phyloP scores from a whole-genome alignment of 1,140 invertebrate species.

The Bombus pascuorum region DNA sequence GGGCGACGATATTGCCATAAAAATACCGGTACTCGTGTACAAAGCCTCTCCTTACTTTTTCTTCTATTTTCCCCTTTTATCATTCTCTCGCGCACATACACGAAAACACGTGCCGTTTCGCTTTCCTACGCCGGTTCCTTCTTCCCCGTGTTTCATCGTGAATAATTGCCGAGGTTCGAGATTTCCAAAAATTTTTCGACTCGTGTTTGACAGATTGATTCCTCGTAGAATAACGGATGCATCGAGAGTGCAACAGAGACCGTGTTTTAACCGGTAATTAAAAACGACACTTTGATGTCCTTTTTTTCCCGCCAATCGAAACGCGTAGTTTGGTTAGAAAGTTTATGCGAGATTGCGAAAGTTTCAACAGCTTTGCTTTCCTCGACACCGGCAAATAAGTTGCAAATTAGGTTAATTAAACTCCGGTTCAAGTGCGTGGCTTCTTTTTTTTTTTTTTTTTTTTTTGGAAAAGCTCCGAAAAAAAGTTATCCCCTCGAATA shows the following conservation, averaged over 20 bases:
- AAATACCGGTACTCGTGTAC: slow-evolving; percentile 60
- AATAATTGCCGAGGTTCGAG: neutral
- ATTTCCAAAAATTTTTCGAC: neutral
- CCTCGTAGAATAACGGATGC: neutral
- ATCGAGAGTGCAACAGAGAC: neutral
- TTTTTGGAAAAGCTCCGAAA: neutral
- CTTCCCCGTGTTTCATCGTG: too few species aligned
- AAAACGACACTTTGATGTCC: neutral
- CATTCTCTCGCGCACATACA: neutral
- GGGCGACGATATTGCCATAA: slow-evolving; percentile 61
- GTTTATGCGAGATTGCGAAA: slow-evolving; percentile 8
- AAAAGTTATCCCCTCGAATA: neutral
- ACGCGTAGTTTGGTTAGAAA: neutral
- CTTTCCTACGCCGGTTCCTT: too few species aligned
- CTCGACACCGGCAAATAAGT: neutral
- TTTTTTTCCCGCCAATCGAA: neutral
- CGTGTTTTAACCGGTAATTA: neutral
- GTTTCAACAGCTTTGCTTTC: neutral
- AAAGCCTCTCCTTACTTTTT: slow-evolving; percentile 26
- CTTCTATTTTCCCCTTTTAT: neutral
- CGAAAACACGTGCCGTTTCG: neutral
- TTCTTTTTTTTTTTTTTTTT: slow-evolving; percentile 1
- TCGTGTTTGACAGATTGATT: neutral
- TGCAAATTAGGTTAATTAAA: slow-evolving; percentile 40
- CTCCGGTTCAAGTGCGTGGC: neutral